Evolutionary conservation across 2,888 invertebrate species (phyloP), one percentile per base, ranked within the genome.

Genomic region (Diarsia dahlii): DNA sequence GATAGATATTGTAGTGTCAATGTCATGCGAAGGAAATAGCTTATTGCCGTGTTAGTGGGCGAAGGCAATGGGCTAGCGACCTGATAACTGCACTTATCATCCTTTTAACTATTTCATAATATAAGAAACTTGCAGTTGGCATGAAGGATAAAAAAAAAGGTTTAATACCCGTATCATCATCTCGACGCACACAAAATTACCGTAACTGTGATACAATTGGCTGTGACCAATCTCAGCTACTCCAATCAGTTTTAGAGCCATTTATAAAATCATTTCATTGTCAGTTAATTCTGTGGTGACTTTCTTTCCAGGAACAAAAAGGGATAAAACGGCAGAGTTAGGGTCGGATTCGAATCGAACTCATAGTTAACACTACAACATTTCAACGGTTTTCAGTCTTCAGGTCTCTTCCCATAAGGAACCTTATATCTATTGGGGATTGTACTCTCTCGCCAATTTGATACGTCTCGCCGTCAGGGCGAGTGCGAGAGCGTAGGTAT

Each of bases 11-110:
- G 84, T 71, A 58, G 82, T 74, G 81, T 77, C 82, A 82, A 82
- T 84, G 85, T 65, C 85, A 81, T 23, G 63, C 63, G 63, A 46
- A 81, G 82, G 85, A 83, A 84, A 74, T 78, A 39, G 48, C 68
- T 74, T 77, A 78, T 83, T 84, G 68, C 54, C 62, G 58, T 50
- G 73, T 23, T 63, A 65, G 78, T 84, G 78, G 83, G 83, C 76
- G 76, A 66, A 66, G 63, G 71, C 64, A 46, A 68, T 71, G 54
- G 76, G 46, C 64, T 71, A 56, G n/a, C 56, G 65, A 74, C 62
- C 71, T 66, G 69, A 39, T 39, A 39, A 39, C 39, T 39, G 18
- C 50, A 3, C 2, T n/a, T 56, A 67, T 23, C 54, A 23, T 66
- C 28, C 52, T 54, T n/a, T 58, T 34, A 20, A 28, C 46, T 28